phyloP scores from a whole-genome alignment of 1,140 invertebrate genomes.

The Palaemon carinicauda region DNA sequence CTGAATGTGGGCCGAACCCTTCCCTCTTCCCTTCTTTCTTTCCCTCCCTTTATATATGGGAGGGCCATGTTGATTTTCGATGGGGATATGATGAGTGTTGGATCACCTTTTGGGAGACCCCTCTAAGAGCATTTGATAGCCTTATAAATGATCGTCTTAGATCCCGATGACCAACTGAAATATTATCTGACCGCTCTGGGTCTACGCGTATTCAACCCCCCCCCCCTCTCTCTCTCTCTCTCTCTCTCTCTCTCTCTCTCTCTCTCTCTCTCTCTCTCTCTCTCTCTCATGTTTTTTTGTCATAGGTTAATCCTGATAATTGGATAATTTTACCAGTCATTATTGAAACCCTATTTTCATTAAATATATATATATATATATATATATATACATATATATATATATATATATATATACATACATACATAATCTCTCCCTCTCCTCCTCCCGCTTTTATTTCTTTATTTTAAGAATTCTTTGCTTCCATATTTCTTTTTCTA shows the following conservation, averaged over 20 bases:
- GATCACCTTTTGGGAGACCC: not conserved
- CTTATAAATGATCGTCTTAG: not conserved
- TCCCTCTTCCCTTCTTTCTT: not conserved
- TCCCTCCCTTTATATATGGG: not conserved
- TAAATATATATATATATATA: too few species aligned
- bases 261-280: constrained; percentile 6
- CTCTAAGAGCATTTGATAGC: constrained; percentile 24
- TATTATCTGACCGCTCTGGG: not conserved
- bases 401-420: too few species aligned
- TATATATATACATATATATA: too few species aligned
- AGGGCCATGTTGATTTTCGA: too few species aligned
- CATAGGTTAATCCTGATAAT: too few species aligned
- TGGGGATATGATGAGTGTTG: not conserved
- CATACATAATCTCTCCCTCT: not conserved
- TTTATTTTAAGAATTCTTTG: not conserved
- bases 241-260: not conserved
- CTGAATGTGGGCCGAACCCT: not conserved
- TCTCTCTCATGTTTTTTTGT: not conserved
- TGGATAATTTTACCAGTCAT: not conserved
- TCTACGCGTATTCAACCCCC: too few species aligned
- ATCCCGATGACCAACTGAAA: constrained; percentile 1
- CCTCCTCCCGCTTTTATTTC: not conserved
- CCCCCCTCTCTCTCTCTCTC: not conserved
- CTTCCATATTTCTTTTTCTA: not conserved
- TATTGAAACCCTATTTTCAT: too few species aligned